Base-by-base conservation (phyloP, 2,797 vertebrate species). In the Carapus acus region DNA sequence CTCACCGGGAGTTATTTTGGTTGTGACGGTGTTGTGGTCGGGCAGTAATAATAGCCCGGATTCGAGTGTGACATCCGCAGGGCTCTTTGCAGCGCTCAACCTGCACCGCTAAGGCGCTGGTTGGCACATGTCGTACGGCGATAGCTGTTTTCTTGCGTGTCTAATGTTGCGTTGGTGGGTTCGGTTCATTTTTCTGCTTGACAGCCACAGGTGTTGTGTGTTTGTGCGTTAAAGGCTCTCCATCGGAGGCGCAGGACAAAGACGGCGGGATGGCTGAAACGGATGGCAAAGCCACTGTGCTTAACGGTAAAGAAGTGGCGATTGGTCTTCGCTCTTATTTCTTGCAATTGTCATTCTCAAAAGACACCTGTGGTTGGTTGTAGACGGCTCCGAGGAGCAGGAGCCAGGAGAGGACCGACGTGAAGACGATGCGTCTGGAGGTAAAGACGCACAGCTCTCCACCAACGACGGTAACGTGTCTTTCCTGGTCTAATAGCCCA, bases 271-370 rank as follows among this genome's bases (percentile, higher is more conserved):
- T 90, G 89, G 84, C 88, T 5, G 87, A 88, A 22, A 50, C 78
- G 44, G 80, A 83, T 38, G 61, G 75, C 39, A 85, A 83, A 76
- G 74, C 85, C 54, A 73, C 69, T 13, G 70, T 53, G 39, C 56
- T 74, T 20, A 84, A 85, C 39, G 87, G 88, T 90, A 63, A 77
- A 65, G 63, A 59, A n/a, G n/a, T n/a, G n/a, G n/a, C n/a, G n/a
- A n/a, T n/a, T n/a, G n/a, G n/a, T n/a, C n/a, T n/a, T n/a, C n/a
- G n/a, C n/a, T n/a, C n/a, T n/a, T n/a, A n/a, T n/a, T n/a, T n/a
- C n/a, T n/a, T n/a, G n/a, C n/a, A n/a, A n/a, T n/a, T n/a, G n/a
- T n/a, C n/a, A n/a, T n/a, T n/a, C n/a, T n/a, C n/a, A n/a, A n/a
- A n/a, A n/a, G n/a, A n/a, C n/a, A n/a, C n/a, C n/a, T n/a, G n/a